These are phyloP conservation scores for Apostichopus californicus DNA, from an alignment of 35 echinoderm and acorn worm genomes.

Conservation along the genomic window DNA sequence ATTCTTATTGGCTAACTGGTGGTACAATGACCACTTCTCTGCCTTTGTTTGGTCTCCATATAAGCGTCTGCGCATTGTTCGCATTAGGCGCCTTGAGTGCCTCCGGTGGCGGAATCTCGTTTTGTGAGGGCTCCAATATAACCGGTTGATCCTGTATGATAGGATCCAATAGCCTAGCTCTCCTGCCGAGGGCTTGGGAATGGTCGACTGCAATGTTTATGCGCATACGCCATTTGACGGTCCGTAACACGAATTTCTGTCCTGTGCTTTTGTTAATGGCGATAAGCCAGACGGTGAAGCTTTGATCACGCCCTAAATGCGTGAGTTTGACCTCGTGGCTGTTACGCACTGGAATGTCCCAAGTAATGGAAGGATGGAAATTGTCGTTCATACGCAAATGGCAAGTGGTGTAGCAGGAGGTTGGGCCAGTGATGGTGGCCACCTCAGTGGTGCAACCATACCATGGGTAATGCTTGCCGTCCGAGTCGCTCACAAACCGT, in stretches of 20 bases:
- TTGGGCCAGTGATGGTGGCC: constrained; percentile 87
- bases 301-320: constrained; percentile 84
- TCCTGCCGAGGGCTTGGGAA: constrained; percentile 72
- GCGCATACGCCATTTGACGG: constrained; percentile 97
- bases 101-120: constrained; percentile 88
- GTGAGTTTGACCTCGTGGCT: constrained; percentile 91
- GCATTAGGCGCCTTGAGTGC: constrained; percentile 94
- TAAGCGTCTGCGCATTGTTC: constrained; percentile 95
- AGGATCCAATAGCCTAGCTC: constrained; percentile 80
- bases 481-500: constrained; percentile 91
- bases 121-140: constrained; percentile 83
- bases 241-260: constrained; percentile 93
- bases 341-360: constrained; percentile 97
- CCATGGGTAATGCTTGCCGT: constrained; percentile 99
- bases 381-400: constrained; percentile 99
- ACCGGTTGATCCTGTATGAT: constrained; percentile 92
- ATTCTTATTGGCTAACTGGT: constrained; percentile 78
- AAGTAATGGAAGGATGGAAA: constrained; percentile 96
- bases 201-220: constrained; percentile 93
- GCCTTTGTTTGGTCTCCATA: constrained; percentile 89
- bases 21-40: constrained; percentile 87
- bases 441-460: constrained; percentile 99
- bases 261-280: constrained; percentile 94
- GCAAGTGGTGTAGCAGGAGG: constrained; percentile 88
- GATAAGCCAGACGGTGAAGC: constrained; percentile 98